Conservation (phyloP, 2,888 invertebrate species). For the Drosophila paranaensis region DNA sequence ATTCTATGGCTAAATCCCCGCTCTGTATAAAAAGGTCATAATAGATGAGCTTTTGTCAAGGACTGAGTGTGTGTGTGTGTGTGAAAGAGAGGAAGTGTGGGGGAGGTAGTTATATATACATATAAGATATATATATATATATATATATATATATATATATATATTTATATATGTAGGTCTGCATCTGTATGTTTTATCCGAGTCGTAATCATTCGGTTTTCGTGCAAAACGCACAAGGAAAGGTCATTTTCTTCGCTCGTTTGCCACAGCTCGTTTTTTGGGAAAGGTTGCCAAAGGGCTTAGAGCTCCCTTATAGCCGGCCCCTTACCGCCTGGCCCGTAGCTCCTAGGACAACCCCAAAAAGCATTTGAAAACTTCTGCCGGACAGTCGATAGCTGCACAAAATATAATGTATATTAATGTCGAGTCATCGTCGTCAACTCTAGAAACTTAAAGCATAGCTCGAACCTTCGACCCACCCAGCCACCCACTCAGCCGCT, state of each 20-base stretch:
- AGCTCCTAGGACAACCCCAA: constrained; percentile 25
- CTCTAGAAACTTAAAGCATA: constrained; percentile 49
- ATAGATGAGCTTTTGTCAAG: constrained; percentile 74
- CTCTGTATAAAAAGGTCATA: constrained; percentile 78
- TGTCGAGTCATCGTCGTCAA: constrained; percentile 71
- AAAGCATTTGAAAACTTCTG: constrained; percentile 69
- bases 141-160: constrained; percentile 10
- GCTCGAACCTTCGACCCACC: constrained; percentile 29
- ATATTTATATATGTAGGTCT: constrained; percentile 15
- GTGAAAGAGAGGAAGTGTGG: neutral
- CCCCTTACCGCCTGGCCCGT: neutral
- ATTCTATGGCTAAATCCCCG: constrained; percentile 76
- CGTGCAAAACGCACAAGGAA: constrained; percentile 72
- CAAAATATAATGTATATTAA: constrained; percentile 74
- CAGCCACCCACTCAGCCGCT: neutral
- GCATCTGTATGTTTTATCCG: constrained; percentile 37
- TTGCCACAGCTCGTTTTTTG: constrained; percentile 61
- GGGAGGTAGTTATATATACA: neutral
- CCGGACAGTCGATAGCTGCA: constrained; percentile 75
- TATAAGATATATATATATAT: constrained; percentile 1
- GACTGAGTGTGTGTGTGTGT: constrained; percentile 26
- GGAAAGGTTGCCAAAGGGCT: constrained; percentile 77
- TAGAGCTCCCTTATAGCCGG: constrained; percentile 19
- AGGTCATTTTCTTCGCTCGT: constrained; percentile 77
- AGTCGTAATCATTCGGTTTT: constrained; percentile 68